Evolutionary conservation across 2,113 vertebrate genomes (phyloP), one percentile per base, ranked within the genome.

Genomic region (Oncorhynchus keta): DNA sequence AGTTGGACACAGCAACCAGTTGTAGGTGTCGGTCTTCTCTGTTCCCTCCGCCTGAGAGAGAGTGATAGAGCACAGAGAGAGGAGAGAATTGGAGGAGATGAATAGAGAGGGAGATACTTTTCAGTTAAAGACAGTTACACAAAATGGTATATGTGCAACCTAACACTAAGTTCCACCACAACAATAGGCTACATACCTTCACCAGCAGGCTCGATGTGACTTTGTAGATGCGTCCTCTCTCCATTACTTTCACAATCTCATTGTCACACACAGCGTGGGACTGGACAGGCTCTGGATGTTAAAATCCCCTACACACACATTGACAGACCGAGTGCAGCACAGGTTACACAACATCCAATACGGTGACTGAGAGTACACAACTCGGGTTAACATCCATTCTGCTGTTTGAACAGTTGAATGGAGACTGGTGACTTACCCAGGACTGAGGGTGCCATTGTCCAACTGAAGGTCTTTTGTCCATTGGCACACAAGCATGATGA

Each of bases 181-280:
- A 3, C 61, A n/a, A 22, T 30, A 66, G 26, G 5, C 49, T 22
- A 70, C 11, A 59, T 5, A 96, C 95, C 94, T 95, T 93, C 49
- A 96, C 94, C 35, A 95, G 88, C 64, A 96, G 89, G 18, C 90
- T 71, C 4, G 83, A 89, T 69, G 92, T 94, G 69, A 96, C 93
- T 0, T 83, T 85, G 30, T 96, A 95, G 5, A 93, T 91, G 35
- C 82, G 87, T 11, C 95, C 95, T 80, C 91, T 93, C 11, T 93
- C 88, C 20, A 93, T 94, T 0, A 90, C 87, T 13, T 74, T 89
- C 72, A 94, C 92, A 0, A 94, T 62, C 78, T 94, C 92, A 71
- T 89, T 93, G 64, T 84, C 82, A 88, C 95, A 96, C 0, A 75
- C 64, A 18, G 74, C 14, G 0, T 86, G 16, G 1, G 94, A 93